A percentile compares a stretch with the other conserved stretches of the same genome.
These are phyloP conservation scores for Cyrtorhinus lividipennis DNA, from an alignment of 1,140 invertebrate genomes.

Conservation along the genomic window DNA sequence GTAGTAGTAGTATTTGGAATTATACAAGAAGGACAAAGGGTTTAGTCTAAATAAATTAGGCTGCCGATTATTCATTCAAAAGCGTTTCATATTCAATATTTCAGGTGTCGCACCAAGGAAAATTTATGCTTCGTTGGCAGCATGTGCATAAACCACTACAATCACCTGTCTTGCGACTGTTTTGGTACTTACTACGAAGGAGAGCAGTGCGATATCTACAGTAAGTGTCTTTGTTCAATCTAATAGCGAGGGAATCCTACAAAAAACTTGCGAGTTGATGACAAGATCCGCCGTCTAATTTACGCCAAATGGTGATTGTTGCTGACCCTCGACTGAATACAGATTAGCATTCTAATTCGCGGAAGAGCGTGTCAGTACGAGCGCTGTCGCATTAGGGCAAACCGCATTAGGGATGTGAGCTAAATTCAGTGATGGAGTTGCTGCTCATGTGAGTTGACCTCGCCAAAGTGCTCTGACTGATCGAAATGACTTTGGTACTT, in stretches of 20 bases:
- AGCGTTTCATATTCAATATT: too few relatives aligned
- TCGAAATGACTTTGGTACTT: constrained; percentile 27
- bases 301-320: not conserved
- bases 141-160: constrained; percentile 77
- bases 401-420: too few relatives aligned
- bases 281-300: not conserved
- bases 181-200: constrained; percentile 84
- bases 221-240: constrained; percentile 48
- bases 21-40: too few relatives aligned
- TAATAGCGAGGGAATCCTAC: not conserved
- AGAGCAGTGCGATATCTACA: constrained; percentile 74
- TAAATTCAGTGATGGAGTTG: too few relatives aligned
- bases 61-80: too few relatives aligned
- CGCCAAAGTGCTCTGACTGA: too few relatives aligned
- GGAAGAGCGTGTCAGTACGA: too few relatives aligned
- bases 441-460: too few relatives aligned
- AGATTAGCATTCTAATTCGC: not conserved
- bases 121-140: constrained; percentile 72
- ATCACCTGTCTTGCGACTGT: constrained; percentile 71
- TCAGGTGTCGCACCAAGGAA: constrained; percentile 53
- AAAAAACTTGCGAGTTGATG: not conserved
- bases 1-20: too few relatives aligned
- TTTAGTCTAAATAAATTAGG: too few relatives aligned
- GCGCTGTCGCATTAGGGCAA: too few relatives aligned
- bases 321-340: not conserved